Percentiles rank a stretch among this genome's conserved stretches.
Evolutionary conservation across 2,888 invertebrate species (phyloP).

Genomic region (Heliconius ismenius): DNA sequence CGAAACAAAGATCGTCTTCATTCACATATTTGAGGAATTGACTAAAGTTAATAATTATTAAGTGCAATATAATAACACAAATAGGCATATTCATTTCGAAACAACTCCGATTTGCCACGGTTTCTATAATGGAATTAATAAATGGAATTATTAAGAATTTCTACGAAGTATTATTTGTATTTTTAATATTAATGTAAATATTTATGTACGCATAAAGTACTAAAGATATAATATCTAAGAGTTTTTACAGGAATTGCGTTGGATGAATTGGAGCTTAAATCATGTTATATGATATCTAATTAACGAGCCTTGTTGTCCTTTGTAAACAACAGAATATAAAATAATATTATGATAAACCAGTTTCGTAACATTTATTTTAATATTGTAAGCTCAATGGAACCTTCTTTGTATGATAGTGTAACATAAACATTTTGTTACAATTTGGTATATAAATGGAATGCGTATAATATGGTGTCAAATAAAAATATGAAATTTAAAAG

Average conservation of each 20-base stretch:
- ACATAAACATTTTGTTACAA: constrained; percentile 79
- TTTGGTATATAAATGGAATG: constrained; percentile 76
- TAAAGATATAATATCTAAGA: constrained; percentile 18
- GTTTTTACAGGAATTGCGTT: constrained; percentile 38
- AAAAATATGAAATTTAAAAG: constrained; percentile 53
- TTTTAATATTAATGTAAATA: constrained; percentile 25
- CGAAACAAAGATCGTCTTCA: constrained; percentile 21
- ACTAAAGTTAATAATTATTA: constrained; percentile 36
- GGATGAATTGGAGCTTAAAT: constrained; percentile 13
- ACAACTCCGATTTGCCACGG: not conserved
- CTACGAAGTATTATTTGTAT: constrained; percentile 21
- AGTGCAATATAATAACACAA: constrained; percentile 22
- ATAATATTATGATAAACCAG: constrained; percentile 20
- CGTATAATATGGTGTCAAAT: constrained; percentile 79
- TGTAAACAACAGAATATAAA: constrained; percentile 9
- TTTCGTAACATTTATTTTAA: constrained; percentile 15
- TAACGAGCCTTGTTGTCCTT: not conserved
- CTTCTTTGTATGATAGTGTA: constrained; percentile 33
- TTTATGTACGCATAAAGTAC: constrained; percentile 19
- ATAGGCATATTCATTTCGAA: constrained; percentile 23
- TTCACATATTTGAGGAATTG: constrained; percentile 45
- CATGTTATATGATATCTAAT: constrained; percentile 8
- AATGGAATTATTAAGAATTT: constrained; percentile 28
- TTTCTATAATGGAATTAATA: constrained; percentile 34
- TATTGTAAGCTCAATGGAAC: constrained; percentile 26